Base-by-base conservation (phyloP, 2,113 vertebrate species). In the Pachypanchax playfairii region DNA sequence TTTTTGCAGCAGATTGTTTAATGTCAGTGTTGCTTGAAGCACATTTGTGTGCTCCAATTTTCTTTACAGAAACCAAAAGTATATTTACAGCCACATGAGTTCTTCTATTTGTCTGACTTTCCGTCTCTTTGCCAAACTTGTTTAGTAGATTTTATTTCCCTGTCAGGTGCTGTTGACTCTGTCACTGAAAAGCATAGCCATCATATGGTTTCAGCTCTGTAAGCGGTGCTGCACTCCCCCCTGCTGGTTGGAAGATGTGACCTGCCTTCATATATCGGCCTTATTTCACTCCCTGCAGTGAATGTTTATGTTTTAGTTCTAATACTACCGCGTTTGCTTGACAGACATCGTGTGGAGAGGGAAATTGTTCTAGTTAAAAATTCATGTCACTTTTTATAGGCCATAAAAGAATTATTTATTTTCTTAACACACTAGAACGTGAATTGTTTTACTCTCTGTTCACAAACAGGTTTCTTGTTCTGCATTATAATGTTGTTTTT, bases 181-280 rank as follows among this genome's bases (percentile, higher is more conserved):
- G 46, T 20, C 56, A 48, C 71, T 59, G 43, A 18, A 61, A 49
- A 39, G 24, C n/a, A 11, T 11, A 24, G 26, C 38, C 13, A 67
- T n/a, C 33, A 28, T 28, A 63, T 54, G 46, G 55, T 52, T 65
- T 47, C 48, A 75, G 48, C 46, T 29, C 48, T 74, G 41, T 62
- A 43, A 48, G 52, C 35, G 62, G 42, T 46, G 29, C 47, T 74
- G 53, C 53, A 65, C 73, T 67, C 18, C 78, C 77, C 73, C 66
- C 79, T 84, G 53, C 79, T 78, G 78, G 62, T 26, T 35, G 26
- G 26, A 56, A 73, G 48, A 61, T 73, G 55, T 56, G 21, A 60
- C 29, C 63, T 57, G 24, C 57, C 25, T 3, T 24, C 20, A 35
- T 1, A 24, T 29, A 39, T 4, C 35, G 10, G 38, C 21, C 24